Base-by-base conservation (phyloP, 1,140 invertebrate species). In the Agrypnia vestita region DNA sequence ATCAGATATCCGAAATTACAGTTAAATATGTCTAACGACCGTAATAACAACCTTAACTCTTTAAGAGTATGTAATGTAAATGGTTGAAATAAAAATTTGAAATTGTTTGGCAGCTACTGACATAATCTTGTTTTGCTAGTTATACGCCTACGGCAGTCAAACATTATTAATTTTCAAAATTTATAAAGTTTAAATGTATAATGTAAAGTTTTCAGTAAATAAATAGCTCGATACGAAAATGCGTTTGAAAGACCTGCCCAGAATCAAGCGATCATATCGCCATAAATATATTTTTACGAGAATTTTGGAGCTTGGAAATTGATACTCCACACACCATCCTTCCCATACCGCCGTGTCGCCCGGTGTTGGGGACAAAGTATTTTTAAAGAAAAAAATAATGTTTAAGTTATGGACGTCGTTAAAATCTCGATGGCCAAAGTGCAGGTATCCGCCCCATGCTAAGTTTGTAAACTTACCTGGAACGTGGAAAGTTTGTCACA, bases 341-440 rank as follows among this genome's bases (percentile, higher is more conserved):
- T 47, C 44, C 43, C 12, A 62, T 64, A 69, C 10, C 61, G 43
- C 64, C 15, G 44, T 47, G 21, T 69, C 25, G 25, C 25, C 25
- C 6, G 44, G 44, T 47, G 64, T 19, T 49, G 9, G 64, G 64
- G 64, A 69, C 64, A 49, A 69, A 49, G 35, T 43, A 44, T 69
- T 47, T 69, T 46, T 69, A 69, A 35, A 69, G 64, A 69, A n/a
- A 69, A 69, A 69, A 69, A 69, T 69, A 69, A 46, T 15, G 9
- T 69, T 47, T 69, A 69, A 69, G 3, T 69, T 69, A 69, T 69
- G 64, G n/a, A 15, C n/a, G 44, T 69, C 64, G 64, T 69, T 69
- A 69, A 51, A 69, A 69, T 49, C 43, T 69, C 17, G 43, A 69
- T 47, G 44, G 43, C 9, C 15, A 7, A 35, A 11, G 64, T 44